phyloP scores from a whole-genome alignment of 2,797 vertebrate genomes.

The Enteromius radiatus region DNA sequence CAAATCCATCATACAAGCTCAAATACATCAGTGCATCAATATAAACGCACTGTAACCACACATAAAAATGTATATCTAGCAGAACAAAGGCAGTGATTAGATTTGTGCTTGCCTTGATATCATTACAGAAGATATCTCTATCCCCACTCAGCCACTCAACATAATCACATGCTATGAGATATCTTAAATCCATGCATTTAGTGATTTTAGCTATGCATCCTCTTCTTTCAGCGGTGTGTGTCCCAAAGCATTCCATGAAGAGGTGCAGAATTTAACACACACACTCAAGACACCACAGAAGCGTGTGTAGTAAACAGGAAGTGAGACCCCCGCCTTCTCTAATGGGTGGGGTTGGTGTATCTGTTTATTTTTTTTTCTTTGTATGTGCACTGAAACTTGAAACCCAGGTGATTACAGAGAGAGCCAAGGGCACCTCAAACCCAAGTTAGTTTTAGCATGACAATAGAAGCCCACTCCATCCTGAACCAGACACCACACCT shows the following conservation, averaged over 20 bases:
- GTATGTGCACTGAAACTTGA: slow-evolving; percentile 62
- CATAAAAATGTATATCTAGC: not conserved
- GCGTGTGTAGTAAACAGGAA: slow-evolving; percentile 45
- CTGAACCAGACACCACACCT: slow-evolving; percentile 57
- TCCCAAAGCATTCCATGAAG: slow-evolving; percentile 28
- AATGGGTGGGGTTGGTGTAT: slow-evolving; percentile 33
- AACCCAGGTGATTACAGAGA: slow-evolving; percentile 56
- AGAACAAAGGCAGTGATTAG: not conserved
- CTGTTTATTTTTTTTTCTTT: slow-evolving; percentile 59
- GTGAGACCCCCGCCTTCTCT: slow-evolving; percentile 24
- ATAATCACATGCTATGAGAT: too few relatives aligned
- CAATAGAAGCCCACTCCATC: slow-evolving; percentile 53
- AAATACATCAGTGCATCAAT: not conserved
- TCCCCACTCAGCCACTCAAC: not conserved
- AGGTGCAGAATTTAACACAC: slow-evolving; percentile 42
- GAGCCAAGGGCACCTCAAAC: slow-evolving; percentile 71
- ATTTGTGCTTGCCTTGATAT: not conserved
- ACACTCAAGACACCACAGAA: slow-evolving; percentile 30
- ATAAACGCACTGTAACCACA: not conserved
- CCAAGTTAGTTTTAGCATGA: slow-evolving; percentile 53
- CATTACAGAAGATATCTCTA: not conserved
- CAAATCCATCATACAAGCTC: not conserved
- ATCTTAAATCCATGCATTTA: not conserved
- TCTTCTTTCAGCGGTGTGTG: not conserved
- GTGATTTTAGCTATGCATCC: not conserved